Conservation (phyloP, 2,888 invertebrate species). For the Orthonychiurus folsomi region DNA sequence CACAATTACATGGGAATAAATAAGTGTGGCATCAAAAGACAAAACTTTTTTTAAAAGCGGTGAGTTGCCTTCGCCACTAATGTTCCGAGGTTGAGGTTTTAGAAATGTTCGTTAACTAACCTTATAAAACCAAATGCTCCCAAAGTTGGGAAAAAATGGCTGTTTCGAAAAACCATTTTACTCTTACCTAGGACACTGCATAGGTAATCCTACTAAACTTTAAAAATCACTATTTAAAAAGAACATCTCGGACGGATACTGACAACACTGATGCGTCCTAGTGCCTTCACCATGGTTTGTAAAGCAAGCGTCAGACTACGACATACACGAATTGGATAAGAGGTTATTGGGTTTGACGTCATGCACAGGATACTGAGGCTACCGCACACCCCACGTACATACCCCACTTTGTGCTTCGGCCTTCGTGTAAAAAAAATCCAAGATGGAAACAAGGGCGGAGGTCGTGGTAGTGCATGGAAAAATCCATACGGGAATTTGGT, state of each 20-base stretch:
- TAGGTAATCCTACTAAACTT: neutral
- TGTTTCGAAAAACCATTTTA: too few relatives aligned
- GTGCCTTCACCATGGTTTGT: too few relatives aligned
- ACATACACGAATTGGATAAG: neutral
- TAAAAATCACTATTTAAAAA: neutral
- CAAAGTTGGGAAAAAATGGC: too few relatives aligned
- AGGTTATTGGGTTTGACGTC: neutral
- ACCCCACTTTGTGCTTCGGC: neutral
- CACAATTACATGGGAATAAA: too few relatives aligned
- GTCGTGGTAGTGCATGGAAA: neutral
- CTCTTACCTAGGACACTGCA: too few relatives aligned
- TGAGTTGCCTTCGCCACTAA: too few relatives aligned
- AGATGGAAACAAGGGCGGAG: neutral
- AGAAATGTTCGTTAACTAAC: too few relatives aligned
- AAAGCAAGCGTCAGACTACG: neutral
- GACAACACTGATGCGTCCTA: too few relatives aligned
- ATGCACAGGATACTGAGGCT: neutral
- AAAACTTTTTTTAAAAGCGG: too few relatives aligned
- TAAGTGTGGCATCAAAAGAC: too few relatives aligned
- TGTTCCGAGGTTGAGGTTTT: too few relatives aligned
- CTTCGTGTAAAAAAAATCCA: neutral
- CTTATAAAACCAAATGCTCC: too few relatives aligned
- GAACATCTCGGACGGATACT: neutral
- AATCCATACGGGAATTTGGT: neutral
- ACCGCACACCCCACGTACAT: neutral